Evolutionary conservation across 2,113 vertebrate genomes (phyloP), one percentile per base, ranked within the genome.

Genomic region (Blennius ocellaris): DNA sequence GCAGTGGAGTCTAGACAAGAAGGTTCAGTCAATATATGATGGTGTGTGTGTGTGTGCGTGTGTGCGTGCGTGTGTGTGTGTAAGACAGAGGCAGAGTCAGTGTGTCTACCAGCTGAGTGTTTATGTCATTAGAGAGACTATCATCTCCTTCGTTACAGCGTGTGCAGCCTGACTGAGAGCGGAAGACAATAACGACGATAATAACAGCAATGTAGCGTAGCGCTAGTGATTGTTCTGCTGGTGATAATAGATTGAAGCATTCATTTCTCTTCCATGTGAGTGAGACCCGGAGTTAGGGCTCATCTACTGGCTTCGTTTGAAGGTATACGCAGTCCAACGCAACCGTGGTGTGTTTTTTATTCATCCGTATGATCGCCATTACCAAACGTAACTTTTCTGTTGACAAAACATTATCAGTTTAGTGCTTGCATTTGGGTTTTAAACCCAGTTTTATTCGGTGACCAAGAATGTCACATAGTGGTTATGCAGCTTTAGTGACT

Each of bases 61-160:
- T 15, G 44, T n/a, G 51, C n/a, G 44, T 2, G 43, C 1, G 47
- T 1, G 61, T 6, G 48, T 12, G 38, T 6, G 37, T 11, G 51
- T 49, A n/a, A 37, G 54, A 10, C 54, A 12, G 16, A 47, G 47
- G 45, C 30, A 56, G 57, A 64, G 62, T 54, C 49, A 3, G 30
- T 17, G 73, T 54, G 77, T 76, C 80, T 73, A 67, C 50, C 73
- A 71, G 44, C 63, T 66, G 74, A 65, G 53, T 87, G 76, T 82
- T 78, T 68, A 71, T 86, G 69, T 78, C 78, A 86, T 87, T 62
- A 84, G 69, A 64, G 47, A 62, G 72, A 58, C 81, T 71, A 71
- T 83, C 84, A 76, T 82, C 74, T 85, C 69, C 55, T 81, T 80
- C 3, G 73, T 81, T 49, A 5, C 78, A 78, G 68, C 81, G 65